Conservation (phyloP, 2,113 vertebrate species). For the Elgaria multicarinata region DNA sequence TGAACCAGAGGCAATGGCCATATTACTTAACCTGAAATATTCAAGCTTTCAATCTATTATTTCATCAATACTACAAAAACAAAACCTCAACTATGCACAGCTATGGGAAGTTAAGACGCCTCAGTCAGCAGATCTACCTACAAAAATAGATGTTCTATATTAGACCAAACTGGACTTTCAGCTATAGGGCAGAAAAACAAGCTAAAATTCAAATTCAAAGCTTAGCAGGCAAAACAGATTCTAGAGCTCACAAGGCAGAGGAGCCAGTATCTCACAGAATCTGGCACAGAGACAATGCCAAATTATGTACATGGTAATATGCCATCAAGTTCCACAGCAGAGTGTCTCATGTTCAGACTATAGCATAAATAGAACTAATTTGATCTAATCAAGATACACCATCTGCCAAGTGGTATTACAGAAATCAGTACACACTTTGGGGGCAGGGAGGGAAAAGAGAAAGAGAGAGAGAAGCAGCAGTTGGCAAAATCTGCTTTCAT, state of each 20-base stretch:
- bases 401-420: neutral
- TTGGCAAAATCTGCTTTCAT: accelerated
- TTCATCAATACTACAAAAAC: constrained; percentile 46
- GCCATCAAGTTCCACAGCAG: accelerated
- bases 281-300: neutral
- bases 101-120: constrained; percentile 48
- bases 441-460: accelerated
- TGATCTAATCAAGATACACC: accelerated
- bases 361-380: accelerated
- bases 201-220: neutral
- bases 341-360: neutral
- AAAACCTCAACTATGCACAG: constrained; percentile 1
- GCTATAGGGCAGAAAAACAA: neutral
- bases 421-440: neutral
- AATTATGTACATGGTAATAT: accelerated
- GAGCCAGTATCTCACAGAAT: neutral
- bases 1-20: too few relatives aligned
- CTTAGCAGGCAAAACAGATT: neutral
- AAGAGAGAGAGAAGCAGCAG: neutral
- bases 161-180: constrained; percentile 19
- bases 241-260: neutral
- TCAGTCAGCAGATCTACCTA: constrained; percentile 50
- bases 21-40: neutral
- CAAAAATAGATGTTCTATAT: constrained; percentile 44
- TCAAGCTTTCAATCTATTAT: constrained; percentile 24